Evolutionary conservation across 2,797 vertebrate species (phyloP).

Genomic region (Etheostoma nigrum): DNA sequence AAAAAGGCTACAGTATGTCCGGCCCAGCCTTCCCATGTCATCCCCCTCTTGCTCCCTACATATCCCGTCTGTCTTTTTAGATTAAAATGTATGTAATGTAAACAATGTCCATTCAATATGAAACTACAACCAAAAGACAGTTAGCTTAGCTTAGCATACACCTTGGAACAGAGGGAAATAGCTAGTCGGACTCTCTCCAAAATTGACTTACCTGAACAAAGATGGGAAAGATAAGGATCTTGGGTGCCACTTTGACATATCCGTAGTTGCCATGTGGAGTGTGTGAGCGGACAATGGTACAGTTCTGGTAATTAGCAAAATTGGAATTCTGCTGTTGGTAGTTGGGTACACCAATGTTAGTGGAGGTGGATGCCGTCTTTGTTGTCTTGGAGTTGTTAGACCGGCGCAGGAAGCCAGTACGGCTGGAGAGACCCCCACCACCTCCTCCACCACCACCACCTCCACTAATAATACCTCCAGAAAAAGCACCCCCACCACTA

Average conservation of each 20-base stretch:
- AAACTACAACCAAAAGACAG: not conserved
- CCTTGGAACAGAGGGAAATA: not conserved
- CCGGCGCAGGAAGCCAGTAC: constrained; percentile 90
- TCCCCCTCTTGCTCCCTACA: not conserved
- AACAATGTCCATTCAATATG: not conserved
- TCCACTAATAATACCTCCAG: constrained; percentile 33
- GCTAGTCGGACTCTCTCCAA: not conserved
- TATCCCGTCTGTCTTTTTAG: not conserved
- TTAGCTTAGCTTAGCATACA: not conserved
- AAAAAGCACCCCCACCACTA: constrained; percentile 41
- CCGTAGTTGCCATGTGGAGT: constrained; percentile 89
- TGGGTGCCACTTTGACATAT: constrained; percentile 93
- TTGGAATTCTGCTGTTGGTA: constrained; percentile 85
- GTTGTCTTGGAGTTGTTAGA: constrained; percentile 82
- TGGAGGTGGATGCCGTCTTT: constrained; percentile 77
- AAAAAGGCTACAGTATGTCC: not conserved
- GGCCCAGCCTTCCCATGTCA: not conserved
- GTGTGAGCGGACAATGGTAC: constrained; percentile 90
- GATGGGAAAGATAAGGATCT: constrained; percentile 95
- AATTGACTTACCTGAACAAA: constrained; percentile 91
- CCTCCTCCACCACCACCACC: constrained; percentile 25
- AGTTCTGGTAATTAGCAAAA: constrained; percentile 93
- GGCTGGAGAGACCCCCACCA: constrained; percentile 85
- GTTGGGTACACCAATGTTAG: constrained; percentile 40
- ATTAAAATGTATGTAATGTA: not conserved